Percentiles rank a stretch among this genome's conserved stretches.
These are phyloP conservation scores for Petaurus breviceps DNA, from an alignment of 2,113 vertebrate species.

Conservation along the genomic window DNA sequence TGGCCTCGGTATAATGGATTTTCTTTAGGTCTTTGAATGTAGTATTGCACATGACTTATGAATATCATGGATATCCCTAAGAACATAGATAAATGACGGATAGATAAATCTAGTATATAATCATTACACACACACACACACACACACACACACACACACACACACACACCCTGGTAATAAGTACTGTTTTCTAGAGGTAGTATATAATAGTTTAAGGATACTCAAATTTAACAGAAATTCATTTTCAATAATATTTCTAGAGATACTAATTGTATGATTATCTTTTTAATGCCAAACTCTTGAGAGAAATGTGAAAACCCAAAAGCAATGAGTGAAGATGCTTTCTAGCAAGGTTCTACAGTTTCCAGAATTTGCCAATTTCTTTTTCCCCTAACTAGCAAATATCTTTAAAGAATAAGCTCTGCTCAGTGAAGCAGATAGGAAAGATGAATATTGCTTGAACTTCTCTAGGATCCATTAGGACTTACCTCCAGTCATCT, in stretches of 20 bases:
- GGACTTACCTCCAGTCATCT: slow-evolving; percentile 96
- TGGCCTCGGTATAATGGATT: not conserved
- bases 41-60: not conserved
- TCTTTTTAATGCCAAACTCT: not conserved
- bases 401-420: not conserved
- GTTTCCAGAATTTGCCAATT: not conserved
- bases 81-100: not conserved
- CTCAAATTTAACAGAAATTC: not conserved
- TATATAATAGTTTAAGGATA: not conserved
- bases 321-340: not conserved
- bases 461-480: slow-evolving; percentile 37
- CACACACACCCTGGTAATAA: not conserved
- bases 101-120: not conserved
- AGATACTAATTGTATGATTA: not conserved
- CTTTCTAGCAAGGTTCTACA: not conserved
- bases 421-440: not conserved
- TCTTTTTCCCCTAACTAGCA: not conserved
- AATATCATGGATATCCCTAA: not conserved
- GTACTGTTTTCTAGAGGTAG: not conserved
- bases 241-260: not conserved
- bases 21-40: not conserved
- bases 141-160: too few relatives aligned
- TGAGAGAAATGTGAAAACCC: not conserved
- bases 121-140: not conserved
- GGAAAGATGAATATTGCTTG: not conserved